Base-by-base conservation (phyloP, 1,140 invertebrate species). In the Epicauta chinensis region DNA sequence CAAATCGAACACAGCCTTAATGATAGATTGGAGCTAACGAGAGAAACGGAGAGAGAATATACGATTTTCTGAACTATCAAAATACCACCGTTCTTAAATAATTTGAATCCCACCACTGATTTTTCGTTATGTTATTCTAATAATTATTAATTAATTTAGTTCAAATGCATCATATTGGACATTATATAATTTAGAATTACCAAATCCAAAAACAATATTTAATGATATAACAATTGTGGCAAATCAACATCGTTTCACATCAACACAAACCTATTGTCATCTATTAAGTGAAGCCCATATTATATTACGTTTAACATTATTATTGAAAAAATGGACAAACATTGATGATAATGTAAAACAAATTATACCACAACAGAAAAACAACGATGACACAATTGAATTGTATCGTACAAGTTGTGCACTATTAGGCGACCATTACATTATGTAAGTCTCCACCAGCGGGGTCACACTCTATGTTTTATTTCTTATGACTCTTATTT, bases 211-310 rank as follows among this genome's bases (percentile, higher is more conserved):
- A 41, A 77, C 77, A 17, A 65, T 86, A 2, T 82, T 84, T 55
- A 75, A 78, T 29, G 84, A 85, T 59, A 78, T 86, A 52, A 68
- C 84, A 16, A 77, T 77, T 44, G 77, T 85, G 34, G 84, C 82
- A 1, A 78, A 78, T 35, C 75, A 72, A 35, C 81, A 85, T 64
- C 76, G 79, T 51, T 72, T 71, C 38, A 72, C 74, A 0, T 82
- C 79, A 58, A 78, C 79, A 1, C 59, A 73, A 35, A 84, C 81
- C 0, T 86, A 86, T 59, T 71, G 77, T 31, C 80, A 86, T 62
- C 69, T 87, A 16, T 61, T 86, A 23, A 75, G 76, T 52, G 84
- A 87, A 65, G 83, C 79, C 11, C 81, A 84, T 60, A 73, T 81
- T 49, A 75, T 85, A 46, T 68, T 86, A 40, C 71, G 76, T 43